Conservation (phyloP, 2,113 vertebrate genomes). For the Rhinolophus ferrumequinum region DNA sequence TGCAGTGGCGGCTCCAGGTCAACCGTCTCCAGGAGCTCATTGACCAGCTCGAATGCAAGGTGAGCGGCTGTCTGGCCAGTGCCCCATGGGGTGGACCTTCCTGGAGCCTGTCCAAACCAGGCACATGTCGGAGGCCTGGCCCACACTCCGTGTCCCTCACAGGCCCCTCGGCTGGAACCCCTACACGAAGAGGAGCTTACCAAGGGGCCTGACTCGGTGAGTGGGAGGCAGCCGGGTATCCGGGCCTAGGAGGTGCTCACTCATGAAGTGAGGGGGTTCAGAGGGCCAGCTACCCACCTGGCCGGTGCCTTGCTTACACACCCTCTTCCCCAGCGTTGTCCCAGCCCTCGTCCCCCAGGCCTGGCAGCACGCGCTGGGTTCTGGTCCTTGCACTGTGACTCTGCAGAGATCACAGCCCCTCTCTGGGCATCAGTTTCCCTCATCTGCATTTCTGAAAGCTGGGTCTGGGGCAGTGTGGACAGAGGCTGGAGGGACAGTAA, state of each 20-base stretch:
- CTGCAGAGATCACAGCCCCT: background rate
- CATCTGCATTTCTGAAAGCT: background rate
- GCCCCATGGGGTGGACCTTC: background rate
- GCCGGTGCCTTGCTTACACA: background rate
- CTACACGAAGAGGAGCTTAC: conserved; percentile 89
- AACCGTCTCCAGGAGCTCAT: conserved; percentile 95
- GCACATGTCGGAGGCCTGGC: background rate
- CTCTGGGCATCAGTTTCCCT: background rate
- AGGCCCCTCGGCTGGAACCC: conserved; percentile 94
- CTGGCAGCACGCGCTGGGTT: background rate
- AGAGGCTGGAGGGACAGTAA: background rate
- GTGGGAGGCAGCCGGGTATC: conserved; percentile 45
- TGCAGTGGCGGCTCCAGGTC: conserved; percentile 94
- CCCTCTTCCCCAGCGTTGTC: background rate
- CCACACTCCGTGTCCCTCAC: background rate
- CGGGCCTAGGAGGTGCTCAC: background rate
- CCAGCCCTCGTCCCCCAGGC: background rate
- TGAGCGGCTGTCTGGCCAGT: conserved; percentile 63
- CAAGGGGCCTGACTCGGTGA: conserved; percentile 90
- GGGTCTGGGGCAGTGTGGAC: background rate
- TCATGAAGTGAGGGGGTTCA: background rate
- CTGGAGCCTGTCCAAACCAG: background rate
- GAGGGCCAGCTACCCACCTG: accelerated
- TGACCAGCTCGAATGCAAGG: conserved; percentile 96
- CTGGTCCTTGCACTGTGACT: background rate